These are phyloP conservation scores for Macrosiphum euphorbiae DNA, from an alignment of 2,888 invertebrate genomes.

Conservation along the genomic window DNA sequence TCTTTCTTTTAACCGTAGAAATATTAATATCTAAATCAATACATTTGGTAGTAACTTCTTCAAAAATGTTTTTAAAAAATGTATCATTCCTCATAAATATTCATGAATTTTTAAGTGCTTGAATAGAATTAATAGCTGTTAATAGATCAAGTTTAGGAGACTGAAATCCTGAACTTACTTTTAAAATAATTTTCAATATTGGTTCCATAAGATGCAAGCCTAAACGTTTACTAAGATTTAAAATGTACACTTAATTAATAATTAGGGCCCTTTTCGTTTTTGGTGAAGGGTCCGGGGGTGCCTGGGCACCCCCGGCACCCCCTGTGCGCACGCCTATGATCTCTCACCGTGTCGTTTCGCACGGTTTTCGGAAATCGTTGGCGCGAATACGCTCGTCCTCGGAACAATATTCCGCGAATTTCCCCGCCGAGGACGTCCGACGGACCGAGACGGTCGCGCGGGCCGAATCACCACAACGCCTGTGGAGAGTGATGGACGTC, in stretches of 20 bases:
- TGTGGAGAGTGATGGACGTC: not conserved
- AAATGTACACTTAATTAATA: no score
- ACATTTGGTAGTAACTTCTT: not conserved
- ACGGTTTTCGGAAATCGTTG: not conserved
- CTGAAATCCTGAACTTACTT: no score
- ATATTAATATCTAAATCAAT: not conserved
- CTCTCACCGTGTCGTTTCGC: not conserved
- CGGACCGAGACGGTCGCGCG: not conserved
- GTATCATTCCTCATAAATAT: not conserved
- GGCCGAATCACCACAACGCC: not conserved
- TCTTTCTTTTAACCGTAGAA: not conserved
- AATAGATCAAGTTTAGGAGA: no score
- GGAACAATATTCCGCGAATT: not conserved
- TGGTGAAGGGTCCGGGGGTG: no score
- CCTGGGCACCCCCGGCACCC: no score
- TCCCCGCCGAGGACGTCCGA: not conserved
- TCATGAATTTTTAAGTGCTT: not conserved
- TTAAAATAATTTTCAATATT: no score
- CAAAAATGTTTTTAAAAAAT: slow-evolving; percentile 7
- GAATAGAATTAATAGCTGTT: no score
- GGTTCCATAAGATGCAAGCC: no score
- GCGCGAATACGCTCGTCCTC: not conserved
- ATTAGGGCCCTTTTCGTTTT: no score
- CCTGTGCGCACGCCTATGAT: no score
- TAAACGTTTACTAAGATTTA: no score